phyloP scores from a whole-genome alignment of 2,113 vertebrate genomes.

The Steatornis caripensis region DNA sequence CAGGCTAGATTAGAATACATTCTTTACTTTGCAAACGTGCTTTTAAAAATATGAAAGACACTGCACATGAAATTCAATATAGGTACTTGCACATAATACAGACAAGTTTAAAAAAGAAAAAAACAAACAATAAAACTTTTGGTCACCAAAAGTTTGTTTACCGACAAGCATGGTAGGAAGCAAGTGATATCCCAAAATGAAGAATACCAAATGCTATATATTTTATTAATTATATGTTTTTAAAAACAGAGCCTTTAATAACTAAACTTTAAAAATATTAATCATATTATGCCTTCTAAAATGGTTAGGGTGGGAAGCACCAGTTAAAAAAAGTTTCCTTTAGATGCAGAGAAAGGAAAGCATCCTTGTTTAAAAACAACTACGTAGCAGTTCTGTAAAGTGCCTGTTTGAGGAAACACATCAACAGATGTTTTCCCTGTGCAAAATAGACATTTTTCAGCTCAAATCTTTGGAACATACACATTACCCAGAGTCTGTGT shows the following conservation, averaged over 20 bases:
- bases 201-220: background rate
- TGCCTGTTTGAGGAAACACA: constrained; percentile 55
- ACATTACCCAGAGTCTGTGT: background rate
- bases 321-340: constrained; percentile 4
- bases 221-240: background rate
- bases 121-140: constrained; percentile 1
- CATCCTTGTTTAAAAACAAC: background rate
- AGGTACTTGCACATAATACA: background rate
- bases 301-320: background rate
- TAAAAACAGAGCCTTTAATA: background rate
- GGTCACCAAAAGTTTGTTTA: constrained; percentile 50
- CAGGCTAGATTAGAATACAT: background rate
- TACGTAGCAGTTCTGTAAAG: constrained; percentile 32
- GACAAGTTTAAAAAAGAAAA: background rate
- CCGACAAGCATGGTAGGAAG: background rate
- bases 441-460: constrained; percentile 29
- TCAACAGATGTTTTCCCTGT: constrained; percentile 42
- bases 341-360: constrained; percentile 1
- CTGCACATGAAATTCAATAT: background rate
- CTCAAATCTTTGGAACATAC: background rate
- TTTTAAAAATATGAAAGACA: background rate
- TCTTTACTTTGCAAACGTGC: background rate
- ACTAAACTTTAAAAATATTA: background rate
- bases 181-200: constrained; percentile 10
- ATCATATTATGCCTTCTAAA: background rate